Conservation (phyloP, 1,140 invertebrate genomes). For the Brachionus plicatilis region DNA sequence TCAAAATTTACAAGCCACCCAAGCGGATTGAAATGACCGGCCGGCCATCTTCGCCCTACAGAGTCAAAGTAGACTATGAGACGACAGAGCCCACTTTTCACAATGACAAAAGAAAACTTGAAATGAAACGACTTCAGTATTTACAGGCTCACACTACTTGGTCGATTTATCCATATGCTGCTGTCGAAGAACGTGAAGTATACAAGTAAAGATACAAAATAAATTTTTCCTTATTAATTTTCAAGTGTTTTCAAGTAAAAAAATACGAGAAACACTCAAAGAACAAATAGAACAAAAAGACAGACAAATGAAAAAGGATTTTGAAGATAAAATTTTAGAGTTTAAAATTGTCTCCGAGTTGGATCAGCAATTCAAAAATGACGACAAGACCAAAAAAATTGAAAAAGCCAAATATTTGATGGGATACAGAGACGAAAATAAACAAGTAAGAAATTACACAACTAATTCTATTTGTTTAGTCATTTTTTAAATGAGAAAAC, state of each 20-base stretch:
- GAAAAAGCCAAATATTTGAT: not conserved
- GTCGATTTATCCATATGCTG: slow-evolving; percentile 38
- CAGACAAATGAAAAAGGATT: not conserved
- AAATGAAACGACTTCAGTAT: slow-evolving; percentile 28
- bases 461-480: too few species aligned
- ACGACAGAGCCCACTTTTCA: slow-evolving; percentile 22
- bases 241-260: not conserved
- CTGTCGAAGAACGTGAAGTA: not conserved
- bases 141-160: slow-evolving; percentile 10
- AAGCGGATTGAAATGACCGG: slow-evolving; percentile 15
- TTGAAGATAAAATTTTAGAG: slow-evolving; percentile 9
- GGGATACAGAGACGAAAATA: not conserved
- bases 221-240: not conserved
- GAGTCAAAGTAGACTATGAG: slow-evolving; percentile 19
- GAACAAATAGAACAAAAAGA: slow-evolving; percentile 39
- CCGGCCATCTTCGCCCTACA: slow-evolving; percentile 6
- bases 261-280: slow-evolving; percentile 30
- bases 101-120: not conserved
- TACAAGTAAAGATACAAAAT: slow-evolving; percentile 13
- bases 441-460: not conserved
- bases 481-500: too few species aligned
- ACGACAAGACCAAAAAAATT: not conserved
- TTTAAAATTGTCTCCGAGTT: not conserved
- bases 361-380: slow-evolving; percentile 22
- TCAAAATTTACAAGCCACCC: slow-evolving; percentile 34